A percentile compares a stretch with the other conserved stretches of the same genome.
phyloP scores from a whole-genome alignment of 2,113 vertebrate species.

The Grammomys dolichurus region DNA sequence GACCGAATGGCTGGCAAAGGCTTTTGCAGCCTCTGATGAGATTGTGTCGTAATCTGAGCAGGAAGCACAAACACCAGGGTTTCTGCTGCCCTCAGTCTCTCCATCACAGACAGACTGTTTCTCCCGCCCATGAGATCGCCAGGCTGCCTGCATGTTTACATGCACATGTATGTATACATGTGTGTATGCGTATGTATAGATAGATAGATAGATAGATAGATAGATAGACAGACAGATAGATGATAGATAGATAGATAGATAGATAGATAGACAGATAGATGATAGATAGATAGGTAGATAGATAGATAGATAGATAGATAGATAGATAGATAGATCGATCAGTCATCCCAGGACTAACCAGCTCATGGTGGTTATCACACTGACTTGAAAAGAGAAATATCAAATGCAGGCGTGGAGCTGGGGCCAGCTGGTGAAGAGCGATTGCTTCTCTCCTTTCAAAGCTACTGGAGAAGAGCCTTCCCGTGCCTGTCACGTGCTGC shows the following conservation, averaged over 20 bases:
- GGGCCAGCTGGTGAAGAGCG: not conserved
- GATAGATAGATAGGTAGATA: no score
- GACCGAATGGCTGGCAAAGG: not conserved
- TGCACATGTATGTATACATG: no score
- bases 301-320: no score
- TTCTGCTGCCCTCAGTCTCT: not conserved
- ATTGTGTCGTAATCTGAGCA: not conserved
- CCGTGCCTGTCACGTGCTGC: not conserved
- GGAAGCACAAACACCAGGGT: not conserved
- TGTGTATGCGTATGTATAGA: no score
- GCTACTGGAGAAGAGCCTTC: not conserved
- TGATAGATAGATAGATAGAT: no score
- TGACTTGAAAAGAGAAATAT: conserved; percentile 16
- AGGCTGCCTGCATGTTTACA: not conserved
- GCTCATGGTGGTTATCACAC: not conserved
- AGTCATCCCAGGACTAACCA: not conserved
- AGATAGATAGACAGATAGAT: no score
- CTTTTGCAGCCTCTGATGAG: not conserved
- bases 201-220: no score
- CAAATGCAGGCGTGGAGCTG: not conserved
- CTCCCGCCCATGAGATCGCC: not conserved
- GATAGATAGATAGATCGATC: no score
- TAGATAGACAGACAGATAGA: no score
- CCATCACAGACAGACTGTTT: not conserved
- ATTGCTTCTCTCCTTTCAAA: not conserved